Evolutionary conservation across 1,140 invertebrate genomes (phyloP).

Genomic region (Globodera rostochiensis): DNA sequence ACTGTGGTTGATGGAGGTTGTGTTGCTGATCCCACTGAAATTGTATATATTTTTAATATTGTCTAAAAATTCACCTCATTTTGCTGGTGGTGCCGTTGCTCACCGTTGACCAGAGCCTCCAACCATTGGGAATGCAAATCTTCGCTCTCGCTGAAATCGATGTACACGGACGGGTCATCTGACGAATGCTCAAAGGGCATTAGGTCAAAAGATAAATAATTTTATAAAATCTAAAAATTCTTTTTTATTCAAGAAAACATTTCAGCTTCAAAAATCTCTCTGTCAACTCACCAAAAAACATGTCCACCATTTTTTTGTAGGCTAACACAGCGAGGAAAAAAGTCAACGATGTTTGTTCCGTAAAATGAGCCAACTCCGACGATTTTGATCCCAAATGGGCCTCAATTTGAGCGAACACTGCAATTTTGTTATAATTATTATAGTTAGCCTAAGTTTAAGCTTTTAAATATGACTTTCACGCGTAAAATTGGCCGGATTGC

Average conservation of each 20-base stretch:
- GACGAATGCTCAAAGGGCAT: neutral
- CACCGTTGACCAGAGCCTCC: conserved; percentile 24
- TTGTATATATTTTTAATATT: neutral
- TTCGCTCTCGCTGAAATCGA: conserved; percentile 51
- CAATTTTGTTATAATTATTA: neutral
- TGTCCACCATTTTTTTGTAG: conserved; percentile 56
- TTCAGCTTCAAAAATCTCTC: conserved; percentile 27
- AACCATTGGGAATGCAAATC: conserved; percentile 45
- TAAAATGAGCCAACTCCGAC: conserved; percentile 24
- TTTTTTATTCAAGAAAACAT: no score
- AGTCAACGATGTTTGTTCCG: conserved; percentile 44
- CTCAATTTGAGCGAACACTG: conserved; percentile 7
- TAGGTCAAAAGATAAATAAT: neutral
- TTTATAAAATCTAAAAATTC: neutral
- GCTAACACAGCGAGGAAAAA: conserved; percentile 58
- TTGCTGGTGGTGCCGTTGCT: conserved; percentile 6
- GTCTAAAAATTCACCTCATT: conserved; percentile 4
- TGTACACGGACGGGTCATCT: conserved; percentile 48
- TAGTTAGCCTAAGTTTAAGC: conserved; percentile 4
- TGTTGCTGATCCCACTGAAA: conserved; percentile 5
- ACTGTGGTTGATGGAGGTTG: neutral
- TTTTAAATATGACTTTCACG: conserved; percentile 22
- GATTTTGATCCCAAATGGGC: conserved; percentile 12
- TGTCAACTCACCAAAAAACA: conserved; percentile 56
- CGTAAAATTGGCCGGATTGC: conserved; percentile 53